phyloP scores from a whole-genome alignment of 2,888 invertebrate species.

The Drosophila borealis region DNA sequence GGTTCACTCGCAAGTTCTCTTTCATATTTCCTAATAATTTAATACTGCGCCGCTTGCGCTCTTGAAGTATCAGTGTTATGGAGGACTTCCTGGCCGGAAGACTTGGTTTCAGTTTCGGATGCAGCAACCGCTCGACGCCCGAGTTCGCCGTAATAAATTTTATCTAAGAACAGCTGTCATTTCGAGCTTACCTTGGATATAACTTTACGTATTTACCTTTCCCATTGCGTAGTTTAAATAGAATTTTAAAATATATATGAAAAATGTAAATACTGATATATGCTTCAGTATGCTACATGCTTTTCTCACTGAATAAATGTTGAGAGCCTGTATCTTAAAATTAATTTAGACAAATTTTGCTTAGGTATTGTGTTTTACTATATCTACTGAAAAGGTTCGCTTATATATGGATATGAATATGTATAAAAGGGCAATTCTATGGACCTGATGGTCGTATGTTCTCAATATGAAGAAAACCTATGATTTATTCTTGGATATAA shows the following conservation, averaged over 20 bases:
- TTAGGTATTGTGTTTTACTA: not conserved
- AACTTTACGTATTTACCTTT: not conserved
- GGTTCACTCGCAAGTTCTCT: too few species aligned
- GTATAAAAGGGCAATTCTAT: too few species aligned
- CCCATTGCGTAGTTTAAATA: not conserved
- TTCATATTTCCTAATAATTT: not conserved
- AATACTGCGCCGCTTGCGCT: not conserved
- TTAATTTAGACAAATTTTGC: not conserved
- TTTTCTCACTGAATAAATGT: not conserved
- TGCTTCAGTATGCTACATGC: not conserved
- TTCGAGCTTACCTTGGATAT: not conserved
- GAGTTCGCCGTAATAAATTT: not conserved
- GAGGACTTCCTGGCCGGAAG: not conserved
- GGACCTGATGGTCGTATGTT: too few species aligned
- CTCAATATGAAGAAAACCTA: too few species aligned
- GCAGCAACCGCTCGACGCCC: not conserved
- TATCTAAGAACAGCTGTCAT: not conserved
- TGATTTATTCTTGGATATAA: too few species aligned
- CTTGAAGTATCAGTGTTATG: not conserved
- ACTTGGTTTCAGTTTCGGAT: not conserved
- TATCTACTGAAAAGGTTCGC: not conserved
- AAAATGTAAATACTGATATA: not conserved
- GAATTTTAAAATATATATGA: not conserved
- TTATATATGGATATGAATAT: too few species aligned
- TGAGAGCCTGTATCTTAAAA: not conserved